These are phyloP conservation scores for Ypsolopha sequella DNA, from an alignment of 2,888 invertebrate genomes.

Conservation along the genomic window DNA sequence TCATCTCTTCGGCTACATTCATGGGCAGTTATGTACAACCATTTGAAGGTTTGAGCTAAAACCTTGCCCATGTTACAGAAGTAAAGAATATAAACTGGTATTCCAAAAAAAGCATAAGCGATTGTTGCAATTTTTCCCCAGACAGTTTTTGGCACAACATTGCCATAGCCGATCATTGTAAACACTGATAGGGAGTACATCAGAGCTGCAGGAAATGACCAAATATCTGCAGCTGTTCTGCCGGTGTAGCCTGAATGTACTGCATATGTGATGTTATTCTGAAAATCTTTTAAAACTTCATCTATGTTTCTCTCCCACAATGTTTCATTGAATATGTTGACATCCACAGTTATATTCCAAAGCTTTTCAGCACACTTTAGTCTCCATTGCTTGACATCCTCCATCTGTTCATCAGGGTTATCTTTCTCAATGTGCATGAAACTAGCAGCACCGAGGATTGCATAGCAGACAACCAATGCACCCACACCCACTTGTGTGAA, in stretches of 20 bases:
- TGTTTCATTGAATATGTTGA: constrained; percentile 78
- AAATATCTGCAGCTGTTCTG: constrained; percentile 75
- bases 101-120: constrained; percentile 88
- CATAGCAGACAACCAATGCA: constrained; percentile 87
- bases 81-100: constrained; percentile 88
- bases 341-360: constrained; percentile 76
- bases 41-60: constrained; percentile 84
- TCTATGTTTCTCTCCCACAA: constrained; percentile 74
- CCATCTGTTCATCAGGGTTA: constrained; percentile 58
- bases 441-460: constrained; percentile 85
- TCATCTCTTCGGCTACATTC: constrained; percentile 74
- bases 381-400: constrained; percentile 64
- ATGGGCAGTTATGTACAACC: constrained; percentile 82
- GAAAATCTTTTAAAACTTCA: constrained; percentile 74
- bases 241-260: constrained; percentile 82
- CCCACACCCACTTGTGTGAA: constrained; percentile 94
- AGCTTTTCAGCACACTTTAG: constrained; percentile 72
- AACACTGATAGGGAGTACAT: constrained; percentile 92
- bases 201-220: constrained; percentile 89
- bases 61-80: constrained; percentile 93
- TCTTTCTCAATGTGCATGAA: constrained; percentile 84
- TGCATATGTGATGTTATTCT: constrained; percentile 74
- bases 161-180: constrained; percentile 94
- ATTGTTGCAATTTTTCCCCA: constrained; percentile 89
- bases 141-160: constrained; percentile 84